These are phyloP conservation scores for Drosophila quasianomalipes DNA, from an alignment of 2,888 invertebrate species.

Conservation along the genomic window DNA sequence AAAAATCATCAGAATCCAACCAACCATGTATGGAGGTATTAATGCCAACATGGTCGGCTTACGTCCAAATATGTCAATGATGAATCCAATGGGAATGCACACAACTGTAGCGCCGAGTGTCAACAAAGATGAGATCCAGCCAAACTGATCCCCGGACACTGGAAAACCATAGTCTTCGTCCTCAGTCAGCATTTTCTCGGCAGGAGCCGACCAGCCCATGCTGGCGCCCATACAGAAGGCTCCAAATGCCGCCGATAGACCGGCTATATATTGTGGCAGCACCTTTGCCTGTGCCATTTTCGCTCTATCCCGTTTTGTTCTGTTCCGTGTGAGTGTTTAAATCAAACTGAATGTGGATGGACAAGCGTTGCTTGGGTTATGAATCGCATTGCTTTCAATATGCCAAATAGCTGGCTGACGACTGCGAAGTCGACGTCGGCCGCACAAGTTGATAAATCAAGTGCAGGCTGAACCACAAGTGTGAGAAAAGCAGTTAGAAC, in stretches of 20 bases:
- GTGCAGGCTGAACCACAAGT: slow-evolving; percentile 7
- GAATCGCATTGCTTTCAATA: slow-evolving; percentile 30
- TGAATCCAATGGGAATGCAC: slow-evolving; percentile 89
- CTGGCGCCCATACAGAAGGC: slow-evolving; percentile 72
- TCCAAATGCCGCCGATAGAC: slow-evolving; percentile 71
- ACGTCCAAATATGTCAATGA: slow-evolving; percentile 90
- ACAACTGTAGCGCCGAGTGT: slow-evolving; percentile 90
- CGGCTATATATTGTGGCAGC: slow-evolving; percentile 69
- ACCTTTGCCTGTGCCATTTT: slow-evolving; percentile 58
- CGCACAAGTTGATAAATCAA: slow-evolving; percentile 22
- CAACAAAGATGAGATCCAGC: slow-evolving; percentile 90
- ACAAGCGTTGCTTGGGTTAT: slow-evolving; percentile 43
- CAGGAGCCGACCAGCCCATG: slow-evolving; percentile 73
- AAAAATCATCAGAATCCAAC: slow-evolving; percentile 91
- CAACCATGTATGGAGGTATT: slow-evolving; percentile 89
- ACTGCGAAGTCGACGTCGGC: slow-evolving; percentile 26
- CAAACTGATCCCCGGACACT: slow-evolving; percentile 86
- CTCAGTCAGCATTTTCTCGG: slow-evolving; percentile 52
- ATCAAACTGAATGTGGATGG: slow-evolving; percentile 48
- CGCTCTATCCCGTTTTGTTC: slow-evolving; percentile 3
- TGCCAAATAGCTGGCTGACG: slow-evolving; percentile 35
- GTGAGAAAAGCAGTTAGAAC: not conserved
- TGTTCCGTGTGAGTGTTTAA: slow-evolving; percentile 30
- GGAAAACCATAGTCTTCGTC: slow-evolving; percentile 85
- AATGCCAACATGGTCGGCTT: slow-evolving; percentile 86